Conservation (phyloP, 2,113 vertebrate genomes). For the Burhinus oedicnemus region DNA sequence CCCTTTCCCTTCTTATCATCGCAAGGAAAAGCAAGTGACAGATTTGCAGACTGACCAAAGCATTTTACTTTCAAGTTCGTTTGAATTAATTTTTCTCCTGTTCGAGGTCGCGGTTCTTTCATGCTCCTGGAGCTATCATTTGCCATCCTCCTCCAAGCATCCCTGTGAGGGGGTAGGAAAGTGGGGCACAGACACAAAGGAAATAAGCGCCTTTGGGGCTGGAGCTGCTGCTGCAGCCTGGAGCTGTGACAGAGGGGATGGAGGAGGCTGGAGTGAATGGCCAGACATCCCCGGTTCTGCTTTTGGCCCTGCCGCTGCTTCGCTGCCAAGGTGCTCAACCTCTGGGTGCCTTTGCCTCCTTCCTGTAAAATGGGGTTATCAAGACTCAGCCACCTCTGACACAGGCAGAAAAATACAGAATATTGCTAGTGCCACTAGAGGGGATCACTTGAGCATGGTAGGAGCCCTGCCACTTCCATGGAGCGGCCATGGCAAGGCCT, state of each 20-base stretch:
- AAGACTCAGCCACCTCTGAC: not conserved
- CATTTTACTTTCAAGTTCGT: not conserved
- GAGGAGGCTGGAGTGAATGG: not conserved
- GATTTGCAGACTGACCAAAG: not conserved
- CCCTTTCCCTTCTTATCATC: not conserved
- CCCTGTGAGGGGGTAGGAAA: not conserved
- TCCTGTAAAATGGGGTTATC: not conserved
- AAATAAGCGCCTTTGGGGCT: not conserved
- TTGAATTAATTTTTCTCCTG: not conserved
- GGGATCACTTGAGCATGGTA: not conserved
- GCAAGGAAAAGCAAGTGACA: not conserved
- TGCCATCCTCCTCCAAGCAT: not conserved
- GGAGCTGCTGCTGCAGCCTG: not conserved
- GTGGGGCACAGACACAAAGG: not conserved
- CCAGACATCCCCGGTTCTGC: not conserved
- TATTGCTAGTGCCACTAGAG: not conserved
- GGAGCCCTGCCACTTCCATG: not conserved
- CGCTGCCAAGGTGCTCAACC: not conserved
- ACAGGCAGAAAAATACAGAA: not conserved
- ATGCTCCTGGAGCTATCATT: not conserved
- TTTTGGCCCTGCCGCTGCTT: not conserved
- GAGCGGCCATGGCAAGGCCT: not conserved
- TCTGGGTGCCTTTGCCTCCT: not conserved
- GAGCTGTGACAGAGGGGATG: not conserved
- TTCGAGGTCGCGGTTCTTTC: not conserved